Evolutionary conservation across 2,797 vertebrate genomes (phyloP), one percentile per base, ranked within the genome.

Genomic region (Gadopsis marmoratus): DNA sequence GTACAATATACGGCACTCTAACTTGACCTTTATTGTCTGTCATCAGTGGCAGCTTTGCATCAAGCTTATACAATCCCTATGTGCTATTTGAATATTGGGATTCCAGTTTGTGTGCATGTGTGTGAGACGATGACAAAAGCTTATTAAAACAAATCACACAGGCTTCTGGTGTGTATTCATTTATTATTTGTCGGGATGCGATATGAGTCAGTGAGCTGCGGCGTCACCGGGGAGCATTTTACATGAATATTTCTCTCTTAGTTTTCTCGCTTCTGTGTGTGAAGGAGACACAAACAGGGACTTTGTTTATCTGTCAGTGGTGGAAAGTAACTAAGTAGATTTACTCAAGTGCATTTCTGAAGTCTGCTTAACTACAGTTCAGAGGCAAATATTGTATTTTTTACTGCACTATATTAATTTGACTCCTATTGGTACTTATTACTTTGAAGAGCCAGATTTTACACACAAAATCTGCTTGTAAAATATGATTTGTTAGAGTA

Each of bases 91-190:
- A 60, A 80, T 73, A 59, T 74, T 82, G 59, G 43, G 13, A 71
- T 78, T 87, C 31, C 26, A 61, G 66, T 50, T 47, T 83, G 63
- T 63, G 69, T 71, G 67, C 39, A 31, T 71, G 68, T 74, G 41
- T 73, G 39, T 41, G 75, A 79, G 74, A 81, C 83, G 59, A 76
- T 77, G 71, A 80, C 73, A 87, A 86, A 88, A 86, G 66, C 89
- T 81, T 82, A 94, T 90, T 93, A 93, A 93, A 93, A 88, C 50
- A 26, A 88, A 89, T 88, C 82, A 85, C 79, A 78, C 79, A 82
- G 68, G 70, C 86, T 80, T 72, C 71, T 86, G 73, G 74, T 71
- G 87, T 74, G 85, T 74, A 43, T 75, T 87, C 87, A 88, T 83
- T 89, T 81, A 91, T 92, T 90, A 88, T 87, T 90, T 85, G 75